phyloP scores from a whole-genome alignment of 1,140 invertebrate species.

The Palaemon carinicauda region DNA sequence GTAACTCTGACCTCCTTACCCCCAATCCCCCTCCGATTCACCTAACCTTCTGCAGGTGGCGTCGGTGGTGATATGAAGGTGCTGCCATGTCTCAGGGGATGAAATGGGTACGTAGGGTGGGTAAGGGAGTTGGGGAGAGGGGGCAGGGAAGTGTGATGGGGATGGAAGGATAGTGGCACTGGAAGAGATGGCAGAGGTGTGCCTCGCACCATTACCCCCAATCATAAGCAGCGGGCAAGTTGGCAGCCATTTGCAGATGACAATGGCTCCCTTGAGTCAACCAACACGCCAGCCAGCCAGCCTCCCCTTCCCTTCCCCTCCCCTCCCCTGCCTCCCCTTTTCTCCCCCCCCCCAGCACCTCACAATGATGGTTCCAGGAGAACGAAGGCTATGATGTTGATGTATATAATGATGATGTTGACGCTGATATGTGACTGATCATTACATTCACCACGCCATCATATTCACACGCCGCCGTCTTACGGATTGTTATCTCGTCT shows the following conservation, averaged over 20 bases:
- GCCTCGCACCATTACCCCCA: slow-evolving; percentile 17
- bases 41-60: too few relatives aligned
- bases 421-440: neutral
- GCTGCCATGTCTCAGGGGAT: too few relatives aligned
- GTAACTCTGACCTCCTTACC: neutral
- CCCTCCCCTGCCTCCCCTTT: too few relatives aligned
- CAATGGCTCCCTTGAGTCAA: slow-evolving; percentile 21
- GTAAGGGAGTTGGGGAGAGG: neutral
- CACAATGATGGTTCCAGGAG: neutral
- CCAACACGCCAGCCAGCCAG: neutral
- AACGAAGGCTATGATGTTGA: neutral
- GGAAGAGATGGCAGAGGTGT: neutral
- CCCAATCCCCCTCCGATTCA: neutral
- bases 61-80: too few relatives aligned
- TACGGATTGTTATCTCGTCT: too few relatives aligned
- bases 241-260: slow-evolving; percentile 39
- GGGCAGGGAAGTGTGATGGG: neutral
- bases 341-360: neutral
- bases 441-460: too few relatives aligned
- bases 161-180: too few relatives aligned
- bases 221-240: slow-evolving; percentile 34
- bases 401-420: neutral
- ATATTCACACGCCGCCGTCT: too few relatives aligned
- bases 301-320: neutral
- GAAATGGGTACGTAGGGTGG: neutral